Conservation (phyloP, 2,888 invertebrate species). For the Hypsopygia costalis region DNA sequence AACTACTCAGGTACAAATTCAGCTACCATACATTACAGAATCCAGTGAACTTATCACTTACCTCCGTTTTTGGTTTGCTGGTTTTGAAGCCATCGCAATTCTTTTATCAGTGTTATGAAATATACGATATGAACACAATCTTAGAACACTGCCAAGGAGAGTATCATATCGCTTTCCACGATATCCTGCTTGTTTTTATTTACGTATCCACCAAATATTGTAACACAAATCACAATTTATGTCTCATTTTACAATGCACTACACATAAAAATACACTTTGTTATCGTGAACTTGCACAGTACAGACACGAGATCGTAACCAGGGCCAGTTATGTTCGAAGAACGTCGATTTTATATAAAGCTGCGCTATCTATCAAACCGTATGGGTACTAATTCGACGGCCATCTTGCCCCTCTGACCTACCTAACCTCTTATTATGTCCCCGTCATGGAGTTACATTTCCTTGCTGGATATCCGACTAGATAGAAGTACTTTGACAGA, state of each 20-base stretch:
- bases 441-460: too few species aligned
- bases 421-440: too few species aligned
- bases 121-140: conserved; percentile 76
- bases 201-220: conserved; percentile 43
- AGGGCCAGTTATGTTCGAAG: too few species aligned
- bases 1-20: too few species aligned
- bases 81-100: conserved; percentile 70
- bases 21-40: too few species aligned
- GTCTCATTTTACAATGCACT: conserved; percentile 73
- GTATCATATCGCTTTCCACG: conserved; percentile 74
- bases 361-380: too few species aligned
- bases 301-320: conserved; percentile 44
- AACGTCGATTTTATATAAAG: too few species aligned
- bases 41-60: conserved; percentile 45
- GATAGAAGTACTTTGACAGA: too few species aligned
- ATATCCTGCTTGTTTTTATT: conserved; percentile 43
- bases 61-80: conserved; percentile 86
- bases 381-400: too few species aligned
- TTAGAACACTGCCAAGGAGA: conserved; percentile 81
- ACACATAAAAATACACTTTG: conserved; percentile 67
- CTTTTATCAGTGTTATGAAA: conserved; percentile 58
- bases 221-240: conserved; percentile 64
- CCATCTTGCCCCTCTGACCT: too few species aligned
- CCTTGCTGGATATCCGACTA: too few species aligned
- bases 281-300: conserved; percentile 66